These are phyloP conservation scores for Schrankia costaestrigalis DNA, from an alignment of 2,888 invertebrate genomes.

Conservation along the genomic window DNA sequence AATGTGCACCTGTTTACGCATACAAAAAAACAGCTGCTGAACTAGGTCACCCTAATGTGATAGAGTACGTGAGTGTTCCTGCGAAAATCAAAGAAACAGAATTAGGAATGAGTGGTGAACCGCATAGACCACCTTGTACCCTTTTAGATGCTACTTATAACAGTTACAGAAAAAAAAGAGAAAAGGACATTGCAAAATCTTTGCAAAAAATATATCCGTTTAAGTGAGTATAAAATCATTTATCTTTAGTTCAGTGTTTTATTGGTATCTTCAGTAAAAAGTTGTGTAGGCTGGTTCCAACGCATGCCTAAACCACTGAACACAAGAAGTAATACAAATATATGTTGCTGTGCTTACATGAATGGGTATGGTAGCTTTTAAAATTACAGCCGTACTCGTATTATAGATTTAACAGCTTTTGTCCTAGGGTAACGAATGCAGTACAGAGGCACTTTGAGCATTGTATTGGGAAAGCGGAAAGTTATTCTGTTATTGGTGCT, in stretches of 20 bases:
- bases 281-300: too few relatives aligned
- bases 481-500: too few relatives aligned
- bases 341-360: too few relatives aligned
- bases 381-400: too few relatives aligned
- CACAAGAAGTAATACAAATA: too few relatives aligned
- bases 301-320: too few relatives aligned
- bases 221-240: constrained; percentile 37
- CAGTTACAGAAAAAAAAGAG: constrained; percentile 49
- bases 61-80: constrained; percentile 65
- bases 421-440: too few relatives aligned
- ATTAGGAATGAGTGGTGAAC: constrained; percentile 49
- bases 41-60: constrained; percentile 46
- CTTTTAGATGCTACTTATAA: constrained; percentile 47
- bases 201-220: constrained; percentile 59
- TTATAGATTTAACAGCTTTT: too few relatives aligned
- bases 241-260: not conserved
- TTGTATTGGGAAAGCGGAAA: too few relatives aligned
- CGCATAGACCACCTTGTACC: constrained; percentile 36
- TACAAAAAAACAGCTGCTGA: constrained; percentile 54
- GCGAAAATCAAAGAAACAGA: constrained; percentile 51
- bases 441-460: too few relatives aligned
- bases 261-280: too few relatives aligned
- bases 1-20: constrained; percentile 58
- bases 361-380: too few relatives aligned
- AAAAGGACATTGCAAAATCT: constrained; percentile 43